Conservation (phyloP, 2,113 vertebrate species). For the Crotalus horridus region DNA sequence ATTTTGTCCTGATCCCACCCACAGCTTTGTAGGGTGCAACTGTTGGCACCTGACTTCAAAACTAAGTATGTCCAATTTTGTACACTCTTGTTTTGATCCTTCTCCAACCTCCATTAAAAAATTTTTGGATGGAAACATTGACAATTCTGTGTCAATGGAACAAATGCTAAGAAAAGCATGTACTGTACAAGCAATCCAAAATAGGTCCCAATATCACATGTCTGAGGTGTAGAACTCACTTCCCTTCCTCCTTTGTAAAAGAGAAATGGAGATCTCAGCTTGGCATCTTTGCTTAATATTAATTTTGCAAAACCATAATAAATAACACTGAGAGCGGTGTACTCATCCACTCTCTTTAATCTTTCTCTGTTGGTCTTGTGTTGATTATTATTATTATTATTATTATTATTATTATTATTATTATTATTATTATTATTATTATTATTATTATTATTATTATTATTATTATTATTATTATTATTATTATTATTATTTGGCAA, state of each 20-base stretch:
- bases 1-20: neutral
- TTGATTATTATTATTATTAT: constrained; percentile 22
- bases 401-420: too few relatives aligned
- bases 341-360: constrained; percentile 44
- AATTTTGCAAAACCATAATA: constrained; percentile 24
- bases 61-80: neutral
- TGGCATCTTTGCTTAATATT: constrained; percentile 19
- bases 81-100: neutral
- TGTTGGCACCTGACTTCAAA: neutral
- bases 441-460: too few relatives aligned
- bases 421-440: too few relatives aligned
- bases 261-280: constrained; percentile 16
- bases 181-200: neutral
- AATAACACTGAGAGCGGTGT: constrained; percentile 47
- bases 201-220: neutral
- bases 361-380: constrained; percentile 51
- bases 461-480: too few relatives aligned
- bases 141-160: neutral
- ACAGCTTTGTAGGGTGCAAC: neutral
- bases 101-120: neutral
- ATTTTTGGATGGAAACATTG: neutral
- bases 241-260: neutral
- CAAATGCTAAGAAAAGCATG: neutral
- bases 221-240: too few relatives aligned
- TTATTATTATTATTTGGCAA: constrained; percentile 45